Evolutionary conservation across 2,113 vertebrate species (phyloP), one percentile per base, ranked within the genome.

Genomic region (Condylura cristata): DNA sequence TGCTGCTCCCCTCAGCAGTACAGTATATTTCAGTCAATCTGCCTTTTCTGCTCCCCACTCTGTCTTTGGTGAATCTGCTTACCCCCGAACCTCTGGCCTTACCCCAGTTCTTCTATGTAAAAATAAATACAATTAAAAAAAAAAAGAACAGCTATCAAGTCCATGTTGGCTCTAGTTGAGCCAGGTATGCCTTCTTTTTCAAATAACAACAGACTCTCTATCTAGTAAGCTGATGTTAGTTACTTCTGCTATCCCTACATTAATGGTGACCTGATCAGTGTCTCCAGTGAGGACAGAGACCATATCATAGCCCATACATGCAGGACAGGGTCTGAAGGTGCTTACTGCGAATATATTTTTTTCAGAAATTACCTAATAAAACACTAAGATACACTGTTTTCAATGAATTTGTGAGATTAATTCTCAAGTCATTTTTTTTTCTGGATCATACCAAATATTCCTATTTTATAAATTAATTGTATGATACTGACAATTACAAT

Each of bases 381-480:
- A 66, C 46, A 76, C 26, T 80, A 91, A 61, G 34, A 26, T 71
- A 75, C 9, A 72, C 17, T 93, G 4, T 56, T 86, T 71, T 53
- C 22, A 81, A 32, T 63, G 66, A 85, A 5, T 85, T 44, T 85
- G 28, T 85, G 44, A 60, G 66, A 48, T 87, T 87, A 72, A 93
- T 75, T 84, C 48, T 91, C 96, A 94, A 94, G 68, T 56, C 61
- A 61, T 13, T 53, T 75, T 66, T 66, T 70, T 63, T 76, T 84
- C 79, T 24, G 8, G 11, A 37, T 79, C 86, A 81, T 86, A 97
- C 46, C 13, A 66, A 84, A 85, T 97, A 93, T 86, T 72, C 48
- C 95, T 95, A 68, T 95, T 89, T 96, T 97, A 79, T 63, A 97
- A 97, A 98, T 97, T 96, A 96, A 89, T 87, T 97, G 89, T 97